These are phyloP conservation scores for Pomacea canaliculata DNA, from an alignment of 2,888 invertebrate species.

Conservation along the genomic window DNA sequence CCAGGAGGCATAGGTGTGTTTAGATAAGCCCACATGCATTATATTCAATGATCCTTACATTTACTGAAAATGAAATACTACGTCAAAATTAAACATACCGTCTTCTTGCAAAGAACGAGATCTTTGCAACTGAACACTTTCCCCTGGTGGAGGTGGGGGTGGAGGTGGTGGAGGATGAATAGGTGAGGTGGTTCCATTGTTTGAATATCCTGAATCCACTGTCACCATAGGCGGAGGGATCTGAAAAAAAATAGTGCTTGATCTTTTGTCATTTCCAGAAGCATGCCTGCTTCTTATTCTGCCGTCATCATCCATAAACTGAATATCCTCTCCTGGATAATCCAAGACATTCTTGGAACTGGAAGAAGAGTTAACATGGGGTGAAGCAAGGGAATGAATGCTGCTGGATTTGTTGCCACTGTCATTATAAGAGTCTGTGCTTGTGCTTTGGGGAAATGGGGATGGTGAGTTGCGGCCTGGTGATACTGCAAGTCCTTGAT, in stretches of 20 bases:
- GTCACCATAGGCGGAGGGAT: no score
- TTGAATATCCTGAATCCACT: no score
- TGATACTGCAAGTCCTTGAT: neutral
- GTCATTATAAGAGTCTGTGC: conserved; percentile 17
- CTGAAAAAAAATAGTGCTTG: neutral
- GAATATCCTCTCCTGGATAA: conserved; percentile 32
- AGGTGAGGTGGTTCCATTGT: neutral
- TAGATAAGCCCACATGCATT: no score
- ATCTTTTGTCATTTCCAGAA: no score
- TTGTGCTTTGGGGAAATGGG: conserved; percentile 15
- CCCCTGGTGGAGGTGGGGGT: neutral
- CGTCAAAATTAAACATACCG: neutral
- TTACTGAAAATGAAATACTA: no score
- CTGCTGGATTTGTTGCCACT: conserved; percentile 11
- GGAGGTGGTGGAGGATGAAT: neutral
- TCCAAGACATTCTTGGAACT: conserved; percentile 22
- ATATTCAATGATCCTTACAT: no score
- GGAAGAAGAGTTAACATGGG: neutral
- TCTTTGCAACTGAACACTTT: no score
- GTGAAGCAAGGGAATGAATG: neutral
- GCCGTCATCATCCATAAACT: conserved; percentile 27
- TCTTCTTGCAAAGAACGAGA: neutral
- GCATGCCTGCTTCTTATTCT: no score
- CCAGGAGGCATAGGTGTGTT: no score
- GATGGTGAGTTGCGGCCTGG: conserved; percentile 10